Evolutionary conservation across 1,140 invertebrate genomes (phyloP), one percentile per base, ranked within the genome.

Genomic region (Helicorthomorpha holstii): DNA sequence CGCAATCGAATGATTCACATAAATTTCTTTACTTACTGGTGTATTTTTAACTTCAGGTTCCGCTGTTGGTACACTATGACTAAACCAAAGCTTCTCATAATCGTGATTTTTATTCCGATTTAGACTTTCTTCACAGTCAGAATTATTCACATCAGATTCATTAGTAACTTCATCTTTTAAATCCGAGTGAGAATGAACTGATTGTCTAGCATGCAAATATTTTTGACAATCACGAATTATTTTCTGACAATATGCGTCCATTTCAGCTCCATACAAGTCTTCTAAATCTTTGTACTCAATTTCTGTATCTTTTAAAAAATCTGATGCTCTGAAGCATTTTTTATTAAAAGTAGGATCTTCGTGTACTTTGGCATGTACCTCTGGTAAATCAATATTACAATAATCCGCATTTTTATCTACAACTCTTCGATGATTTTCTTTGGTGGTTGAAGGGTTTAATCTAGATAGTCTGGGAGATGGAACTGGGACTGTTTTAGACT

Each of bases 171-270:
- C 7, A 19, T 46, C 4, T 46, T 46, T 46, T 46, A 4, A 25
- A 46, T 46, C 44, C 44, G 19, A 22, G 12, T 7, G 4, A 46
- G 12, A 46, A 7, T 46, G 12, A 4, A 7, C 19, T 22, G 4
- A 22, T 4, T 12, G 4, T 46, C 25, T 19, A 25, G 44, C 19
- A 19, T 46, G 7, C 19, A 52, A 22, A 48, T 52, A 52, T 38
- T 52, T 44, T 48, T 52, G 51, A 38, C 51, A 52, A 34, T 48
- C 29, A 4, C 27, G 43, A 27, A 52, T 52, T 7, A 52, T 52
- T 25, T 52, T 27, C 19, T 51, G 43, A 47, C 26, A 51, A 51
- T 23, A 47, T 25, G 22, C 43, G 4, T 51, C 42, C 43, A 46
- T 46, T 21, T 51, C 49, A 3, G 49, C 49, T 24, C n/a, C 47